phyloP scores from a whole-genome alignment of 2,113 vertebrate genomes.

The Psilopsiagon aurifrons region DNA sequence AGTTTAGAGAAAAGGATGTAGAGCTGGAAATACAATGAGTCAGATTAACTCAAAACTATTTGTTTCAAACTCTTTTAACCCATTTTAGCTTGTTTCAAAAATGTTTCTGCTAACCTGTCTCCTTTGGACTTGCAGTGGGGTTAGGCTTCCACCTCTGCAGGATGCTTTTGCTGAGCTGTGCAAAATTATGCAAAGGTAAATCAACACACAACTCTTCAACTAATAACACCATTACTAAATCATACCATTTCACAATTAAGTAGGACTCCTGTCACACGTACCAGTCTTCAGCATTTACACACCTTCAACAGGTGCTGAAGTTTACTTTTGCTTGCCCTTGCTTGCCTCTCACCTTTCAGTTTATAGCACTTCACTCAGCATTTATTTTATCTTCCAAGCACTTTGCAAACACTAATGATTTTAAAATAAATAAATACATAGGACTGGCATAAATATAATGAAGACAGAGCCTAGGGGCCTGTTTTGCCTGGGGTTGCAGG shows the following conservation, averaged over 20 bases:
- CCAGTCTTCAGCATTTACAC: neutral
- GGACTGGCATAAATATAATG: neutral
- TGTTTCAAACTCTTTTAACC: neutral
- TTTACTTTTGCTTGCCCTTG: neutral
- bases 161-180: neutral
- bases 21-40: neutral
- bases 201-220: neutral
- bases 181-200: neutral
- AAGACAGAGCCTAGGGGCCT: neutral
- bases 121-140: neutral
- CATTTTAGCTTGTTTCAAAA: neutral
- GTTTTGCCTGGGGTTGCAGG: neutral
- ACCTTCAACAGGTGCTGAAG: neutral
- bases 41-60: neutral
- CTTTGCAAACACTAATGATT: neutral
- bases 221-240: neutral
- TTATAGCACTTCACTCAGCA: neutral
- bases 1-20: neutral
- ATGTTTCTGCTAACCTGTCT: neutral
- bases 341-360: neutral
- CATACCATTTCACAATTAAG: neutral
- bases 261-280: neutral
- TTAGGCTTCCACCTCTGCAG: neutral
- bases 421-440: neutral
- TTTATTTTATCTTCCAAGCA: neutral